Evolutionary conservation across 37 sponge, comb jelly and placozoan species (phyloP), one percentile per base, ranked within the genome.

Genomic region (Ianthella basta): DNA sequence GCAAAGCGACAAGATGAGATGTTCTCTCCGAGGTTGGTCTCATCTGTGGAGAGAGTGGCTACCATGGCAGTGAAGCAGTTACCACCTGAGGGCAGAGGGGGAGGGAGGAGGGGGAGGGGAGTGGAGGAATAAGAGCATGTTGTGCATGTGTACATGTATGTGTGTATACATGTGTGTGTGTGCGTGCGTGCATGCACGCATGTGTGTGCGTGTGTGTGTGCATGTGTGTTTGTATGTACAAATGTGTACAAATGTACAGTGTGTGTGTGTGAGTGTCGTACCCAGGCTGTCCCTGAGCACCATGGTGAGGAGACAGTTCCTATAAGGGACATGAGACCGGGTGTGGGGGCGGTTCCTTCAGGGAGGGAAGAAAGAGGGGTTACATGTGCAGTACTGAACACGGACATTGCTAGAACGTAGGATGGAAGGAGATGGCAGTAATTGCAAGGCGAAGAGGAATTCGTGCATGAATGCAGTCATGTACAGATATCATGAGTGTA

Each of bases 1-100:
- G 97, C 87, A 79, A 96, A 96, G 60, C 97, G 84, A 80, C 88
- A 89, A 15, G 94, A 94, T 56, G 97, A 96, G 37, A 96, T 86
- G 30, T 91, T 85, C 86, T 96, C 97, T 70, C 82, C 60, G 8
- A 96, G 41, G 60, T 96, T 94, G 32, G 1, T 27, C 66, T 84
- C 88, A 55, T 96, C 92, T 5, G 74, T 78, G 24, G 97, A 96
- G 19, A 96, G n/a, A 16, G 94, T 91, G 18, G 97, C 94, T 72
- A 96, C 86, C 97, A 96, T 96, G 23, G 89, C 89, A 14, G 97
- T 96, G 41, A 88, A 80, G 68, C 97, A 96, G 86, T 96, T 96
- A 0, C 97, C 97, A 68, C 97, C 94, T 93, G 60, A 15, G 61
- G 3, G 32, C 21, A 25, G 20, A 23, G 40, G 78, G 37, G 41